These are phyloP conservation scores for Anagyrus pseudococci DNA, from an alignment of 2,888 invertebrate genomes.

Conservation along the genomic window DNA sequence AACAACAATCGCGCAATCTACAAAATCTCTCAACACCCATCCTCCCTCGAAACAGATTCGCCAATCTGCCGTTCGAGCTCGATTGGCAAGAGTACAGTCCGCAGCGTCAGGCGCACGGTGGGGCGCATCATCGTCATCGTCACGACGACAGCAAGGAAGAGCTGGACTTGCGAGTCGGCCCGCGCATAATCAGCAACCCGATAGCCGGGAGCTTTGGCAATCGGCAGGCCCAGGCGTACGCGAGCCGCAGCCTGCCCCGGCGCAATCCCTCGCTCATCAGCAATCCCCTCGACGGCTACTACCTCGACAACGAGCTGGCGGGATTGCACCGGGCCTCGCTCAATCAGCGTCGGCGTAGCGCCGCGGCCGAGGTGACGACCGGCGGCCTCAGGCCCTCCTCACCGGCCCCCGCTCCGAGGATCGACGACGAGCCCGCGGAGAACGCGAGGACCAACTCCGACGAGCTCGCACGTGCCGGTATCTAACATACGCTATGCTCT, in stretches of 20 bases:
- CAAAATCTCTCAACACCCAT: background rate
- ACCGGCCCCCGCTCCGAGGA: conserved; percentile 28
- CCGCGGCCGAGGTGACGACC: background rate
- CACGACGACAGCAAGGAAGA: conserved; percentile 51
- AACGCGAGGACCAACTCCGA: conserved; percentile 19
- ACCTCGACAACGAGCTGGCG: conserved; percentile 49
- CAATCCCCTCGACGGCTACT: conserved; percentile 52
- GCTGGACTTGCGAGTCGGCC: conserved; percentile 51
- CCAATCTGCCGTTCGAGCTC: conserved; percentile 55
- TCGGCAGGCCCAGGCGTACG: conserved; percentile 39
- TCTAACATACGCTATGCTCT: too few relatives aligned
- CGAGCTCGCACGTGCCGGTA: conserved; percentile 6
- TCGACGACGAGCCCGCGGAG: conserved; percentile 23
- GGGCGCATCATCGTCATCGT: conserved; percentile 25
- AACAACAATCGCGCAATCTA: too few relatives aligned
- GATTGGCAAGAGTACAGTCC: conserved; percentile 52
- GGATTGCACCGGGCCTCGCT: conserved; percentile 20
- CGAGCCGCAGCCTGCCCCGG: conserved; percentile 50
- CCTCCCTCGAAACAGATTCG: conserved; percentile 46
- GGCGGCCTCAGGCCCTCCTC: too few relatives aligned
- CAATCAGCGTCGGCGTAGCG: conserved; percentile 34
- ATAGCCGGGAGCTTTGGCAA: conserved; percentile 27
- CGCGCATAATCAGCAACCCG: conserved; percentile 52
- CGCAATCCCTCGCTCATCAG: conserved; percentile 53
- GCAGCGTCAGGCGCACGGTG: too few relatives aligned